phyloP scores from a whole-genome alignment of 30 jellyfish, hydroid and myxozoan species.

The Clytia hemisphaerica region DNA sequence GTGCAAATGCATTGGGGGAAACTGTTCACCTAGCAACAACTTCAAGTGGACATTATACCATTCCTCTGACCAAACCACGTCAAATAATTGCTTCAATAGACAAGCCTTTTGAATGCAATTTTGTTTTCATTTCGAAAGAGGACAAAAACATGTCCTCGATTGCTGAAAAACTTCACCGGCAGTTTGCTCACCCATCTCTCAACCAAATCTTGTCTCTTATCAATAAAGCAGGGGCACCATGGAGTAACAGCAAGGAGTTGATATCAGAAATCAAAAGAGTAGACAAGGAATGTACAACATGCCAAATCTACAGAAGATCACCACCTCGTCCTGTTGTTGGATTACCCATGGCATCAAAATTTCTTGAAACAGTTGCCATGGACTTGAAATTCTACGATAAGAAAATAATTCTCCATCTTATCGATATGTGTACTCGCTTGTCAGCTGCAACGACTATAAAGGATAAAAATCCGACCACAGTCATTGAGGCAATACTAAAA shows the following conservation, averaged over 20 bases:
- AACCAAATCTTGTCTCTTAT: neutral
- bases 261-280: neutral
- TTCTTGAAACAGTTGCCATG: slow-evolving; percentile 30
- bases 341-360: slow-evolving; percentile 22
- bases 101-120: slow-evolving; percentile 2
- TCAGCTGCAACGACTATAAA: neutral
- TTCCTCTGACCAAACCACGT: slow-evolving; percentile 13
- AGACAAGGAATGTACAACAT: slow-evolving; percentile 6
- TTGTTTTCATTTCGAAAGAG: neutral
- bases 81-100: slow-evolving; percentile 13
- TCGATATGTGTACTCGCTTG: slow-evolving; percentile 2
- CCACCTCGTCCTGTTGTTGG: slow-evolving; percentile 21
- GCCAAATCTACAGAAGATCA: slow-evolving; percentile 6
- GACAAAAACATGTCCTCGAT: neutral
- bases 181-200: slow-evolving; percentile 23
- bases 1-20: slow-evolving; percentile 1
- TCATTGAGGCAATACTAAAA: slow-evolving; percentile 2
- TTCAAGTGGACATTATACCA: slow-evolving; percentile 17
- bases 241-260: slow-evolving; percentile 3
- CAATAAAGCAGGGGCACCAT: neutral
- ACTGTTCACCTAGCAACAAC: neutral
- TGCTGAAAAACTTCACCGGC: slow-evolving; percentile 14
- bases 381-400: slow-evolving; percentile 17
- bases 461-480: neutral
- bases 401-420: too few relatives aligned